These are phyloP conservation scores for Gallinago nigripennis DNA, from an alignment of 2,797 vertebrate species.

Conservation along the genomic window DNA sequence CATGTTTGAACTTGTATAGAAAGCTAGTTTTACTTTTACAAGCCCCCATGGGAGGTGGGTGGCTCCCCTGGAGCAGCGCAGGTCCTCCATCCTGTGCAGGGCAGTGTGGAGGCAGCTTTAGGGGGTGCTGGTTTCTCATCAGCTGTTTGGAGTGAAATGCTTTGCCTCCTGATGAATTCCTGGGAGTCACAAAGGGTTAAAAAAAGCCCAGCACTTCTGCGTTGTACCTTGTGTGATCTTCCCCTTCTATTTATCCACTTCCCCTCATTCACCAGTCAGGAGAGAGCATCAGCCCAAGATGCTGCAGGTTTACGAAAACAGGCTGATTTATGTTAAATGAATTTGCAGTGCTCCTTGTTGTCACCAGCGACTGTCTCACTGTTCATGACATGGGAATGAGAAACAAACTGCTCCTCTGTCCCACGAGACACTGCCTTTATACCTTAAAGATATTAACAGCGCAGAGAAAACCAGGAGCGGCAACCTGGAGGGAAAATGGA, in stretches of 20 bases:
- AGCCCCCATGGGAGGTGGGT: not conserved
- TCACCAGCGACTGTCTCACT: not conserved
- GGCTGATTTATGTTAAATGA: not conserved
- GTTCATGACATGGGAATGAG: not conserved
- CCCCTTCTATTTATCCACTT: not conserved
- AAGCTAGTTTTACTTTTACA: not conserved
- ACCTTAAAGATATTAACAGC: not conserved
- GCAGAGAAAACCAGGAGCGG: not conserved
- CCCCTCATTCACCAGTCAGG: not conserved
- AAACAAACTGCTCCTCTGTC: not conserved
- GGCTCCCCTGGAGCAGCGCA: not conserved
- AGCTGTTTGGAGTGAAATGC: not conserved
- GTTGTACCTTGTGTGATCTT: not conserved
- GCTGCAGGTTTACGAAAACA: not conserved
- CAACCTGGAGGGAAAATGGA: not conserved
- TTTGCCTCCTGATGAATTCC: not conserved
- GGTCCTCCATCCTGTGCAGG: not conserved
- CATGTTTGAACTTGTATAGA: not conserved
- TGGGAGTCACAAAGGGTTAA: not conserved
- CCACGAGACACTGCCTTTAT: not conserved
- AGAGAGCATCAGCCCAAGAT: not conserved
- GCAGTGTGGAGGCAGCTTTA: not conserved
- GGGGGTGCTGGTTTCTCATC: not conserved
- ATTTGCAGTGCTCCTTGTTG: not conserved
- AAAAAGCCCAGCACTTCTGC: not conserved